Evolutionary conservation across 2,888 invertebrate species (phyloP), one percentile per base, ranked within the genome.

Genomic region (Xestia xanthographa): DNA sequence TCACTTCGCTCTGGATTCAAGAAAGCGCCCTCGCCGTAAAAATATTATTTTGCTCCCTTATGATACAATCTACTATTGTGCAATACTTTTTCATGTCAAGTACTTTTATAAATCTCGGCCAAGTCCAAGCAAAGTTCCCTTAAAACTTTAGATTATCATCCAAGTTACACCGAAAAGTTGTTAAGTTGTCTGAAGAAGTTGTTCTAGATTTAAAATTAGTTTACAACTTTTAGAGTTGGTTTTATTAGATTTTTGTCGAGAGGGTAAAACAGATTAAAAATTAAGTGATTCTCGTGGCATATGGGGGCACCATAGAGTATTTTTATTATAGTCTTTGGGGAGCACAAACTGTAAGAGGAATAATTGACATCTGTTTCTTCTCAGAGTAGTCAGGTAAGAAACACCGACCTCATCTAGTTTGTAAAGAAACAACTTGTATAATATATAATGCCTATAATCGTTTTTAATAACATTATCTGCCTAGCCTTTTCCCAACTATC

Each of bases 201-300:
- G 14, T 53, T 53, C 75, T 53, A 60, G 26, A 80, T 65, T 69
- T 60, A 34, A 79, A 75, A 79, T 80, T 69, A 53, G 65, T 80
- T 79, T 65, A 45, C n/a, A 45, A 66, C 45, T 75, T 69, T 74
- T 81, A 45, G 20, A 12, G 26, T 38, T 22, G 5, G 12, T 22
- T 14, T 66, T 34, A 80, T 65, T 41, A 8, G 1, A 17, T 41
- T 79, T 79, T 60, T 66, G 8, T n/a, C 0, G 14, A 43, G 41
- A 58, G 17, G 5, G 20, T 17, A 29, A 38, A n/a, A 29, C 9
- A 22, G 8, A 12, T 34, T 14, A 4, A 20, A 14, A 8, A 60
- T 60, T 34, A 5, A 50, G 17, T 22, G 66, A 11, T 77, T 22
- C 14, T 17, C n/a, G 2, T n/a, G 9, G 17, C 43, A 0, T 68